Conservation (phyloP, 1,140 invertebrate species). For the Drosophila orosa region DNA sequence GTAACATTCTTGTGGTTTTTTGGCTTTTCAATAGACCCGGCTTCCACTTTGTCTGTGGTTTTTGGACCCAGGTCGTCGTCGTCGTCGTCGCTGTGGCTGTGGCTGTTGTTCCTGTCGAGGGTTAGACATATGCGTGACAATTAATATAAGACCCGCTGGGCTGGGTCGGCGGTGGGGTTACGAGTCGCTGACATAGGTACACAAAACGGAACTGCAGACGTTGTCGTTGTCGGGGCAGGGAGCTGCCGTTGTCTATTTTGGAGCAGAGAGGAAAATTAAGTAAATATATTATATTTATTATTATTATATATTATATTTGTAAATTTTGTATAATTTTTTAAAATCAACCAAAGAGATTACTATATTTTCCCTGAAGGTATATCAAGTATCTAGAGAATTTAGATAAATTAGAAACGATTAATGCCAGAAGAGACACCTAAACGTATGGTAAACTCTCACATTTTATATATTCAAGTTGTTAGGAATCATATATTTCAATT, state of each 20-base stretch:
- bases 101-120: conserved; percentile 38
- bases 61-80: conserved; percentile 38
- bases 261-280: not conserved
- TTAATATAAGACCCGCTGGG: conserved; percentile 72
- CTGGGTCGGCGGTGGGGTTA: conserved; percentile 18
- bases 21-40: conserved; percentile 73
- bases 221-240: conserved; percentile 25
- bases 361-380: not conserved
- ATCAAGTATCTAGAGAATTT: not conserved
- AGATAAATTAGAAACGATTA: too few relatives aligned
- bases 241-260: conserved; percentile 26
- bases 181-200: conserved; percentile 63
- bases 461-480: not conserved
- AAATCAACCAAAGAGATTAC: too few relatives aligned
- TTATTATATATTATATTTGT: not conserved
- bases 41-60: conserved; percentile 37
- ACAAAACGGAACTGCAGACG: conserved; percentile 81
- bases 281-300: not conserved
- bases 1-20: conserved; percentile 81
- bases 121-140: conserved; percentile 81
- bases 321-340: not conserved
- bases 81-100: conserved; percentile 4
- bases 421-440: not conserved
- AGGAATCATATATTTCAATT: not conserved
- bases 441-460: not conserved